These are phyloP conservation scores for Paramacrobiotus metropolitanus DNA, from an alignment of 1,140 invertebrate species.

Conservation along the genomic window DNA sequence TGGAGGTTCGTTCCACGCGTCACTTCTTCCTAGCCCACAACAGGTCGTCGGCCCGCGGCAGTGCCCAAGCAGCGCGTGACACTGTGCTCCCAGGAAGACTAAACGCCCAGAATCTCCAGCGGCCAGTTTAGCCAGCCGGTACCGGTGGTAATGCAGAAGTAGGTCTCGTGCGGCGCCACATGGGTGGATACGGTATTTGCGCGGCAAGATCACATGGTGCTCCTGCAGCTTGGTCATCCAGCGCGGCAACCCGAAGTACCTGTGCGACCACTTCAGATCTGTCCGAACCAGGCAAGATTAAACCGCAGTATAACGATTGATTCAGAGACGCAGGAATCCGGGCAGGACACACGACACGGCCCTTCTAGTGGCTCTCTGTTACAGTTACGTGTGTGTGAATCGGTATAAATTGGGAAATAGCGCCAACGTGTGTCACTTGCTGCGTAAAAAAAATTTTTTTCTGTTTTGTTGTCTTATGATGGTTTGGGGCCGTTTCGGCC, in stretches of 20 bases:
- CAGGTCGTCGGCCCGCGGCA: conserved; percentile 69
- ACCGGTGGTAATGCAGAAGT: conserved; percentile 97
- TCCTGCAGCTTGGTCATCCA: conserved; percentile 77
- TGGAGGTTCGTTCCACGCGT: too few species aligned
- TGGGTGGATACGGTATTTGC: conserved; percentile 88
- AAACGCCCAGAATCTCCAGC: conserved; percentile 65
- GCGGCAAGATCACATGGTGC: conserved; percentile 67
- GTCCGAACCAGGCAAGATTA: conserved; percentile 25
- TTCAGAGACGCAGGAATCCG: too few species aligned
- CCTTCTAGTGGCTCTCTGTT: too few species aligned
- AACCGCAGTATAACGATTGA: background rate
- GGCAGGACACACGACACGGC: too few species aligned
- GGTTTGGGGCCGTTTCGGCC: too few species aligned
- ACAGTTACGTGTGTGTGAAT: too few species aligned
- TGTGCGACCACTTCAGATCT: conserved; percentile 99
- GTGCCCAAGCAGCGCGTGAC: conserved; percentile 54
- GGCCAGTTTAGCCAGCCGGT: conserved; percentile 95
- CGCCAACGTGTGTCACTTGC: too few species aligned
- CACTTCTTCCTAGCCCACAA: conserved; percentile 69
- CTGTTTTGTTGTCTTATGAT: too few species aligned
- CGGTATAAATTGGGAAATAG: too few species aligned
- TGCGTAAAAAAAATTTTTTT: too few species aligned
- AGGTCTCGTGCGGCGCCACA: conserved; percentile 85
- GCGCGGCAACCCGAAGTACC: conserved; percentile 71
- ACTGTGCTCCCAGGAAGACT: conserved; percentile 48